Conservation (phyloP, 2,797 vertebrate genomes). For the Premnoplex brunnescens region DNA sequence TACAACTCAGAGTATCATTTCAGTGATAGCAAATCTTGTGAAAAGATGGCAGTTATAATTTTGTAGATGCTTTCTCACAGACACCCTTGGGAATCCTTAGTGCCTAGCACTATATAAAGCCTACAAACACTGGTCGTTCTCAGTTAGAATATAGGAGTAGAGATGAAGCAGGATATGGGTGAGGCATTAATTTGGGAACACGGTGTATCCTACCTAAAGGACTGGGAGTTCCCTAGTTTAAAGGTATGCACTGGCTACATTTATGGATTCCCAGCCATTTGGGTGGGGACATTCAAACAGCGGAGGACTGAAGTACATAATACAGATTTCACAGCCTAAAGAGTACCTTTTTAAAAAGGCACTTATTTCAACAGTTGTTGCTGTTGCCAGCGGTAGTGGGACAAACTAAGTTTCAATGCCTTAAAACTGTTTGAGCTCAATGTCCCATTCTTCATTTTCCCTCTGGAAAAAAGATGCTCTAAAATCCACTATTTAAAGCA, state of each 20-base stretch:
- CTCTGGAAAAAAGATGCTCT: neutral
- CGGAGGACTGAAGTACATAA: neutral
- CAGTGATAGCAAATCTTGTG: neutral
- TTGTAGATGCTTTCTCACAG: neutral
- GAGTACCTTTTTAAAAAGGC: neutral
- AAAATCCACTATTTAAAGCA: neutral
- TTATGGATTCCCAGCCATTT: neutral
- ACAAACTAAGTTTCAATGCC: neutral
- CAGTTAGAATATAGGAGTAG: neutral
- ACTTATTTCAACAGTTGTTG: neutral
- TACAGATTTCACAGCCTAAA: neutral
- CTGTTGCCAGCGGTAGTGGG: neutral
- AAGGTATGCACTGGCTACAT: neutral
- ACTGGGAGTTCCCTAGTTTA: neutral
- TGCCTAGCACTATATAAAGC: neutral
- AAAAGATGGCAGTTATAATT: neutral
- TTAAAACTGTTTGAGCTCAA: neutral
- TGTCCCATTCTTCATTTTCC: neutral
- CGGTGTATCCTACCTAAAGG: neutral
- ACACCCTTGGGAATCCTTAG: neutral
- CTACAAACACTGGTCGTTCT: neutral
- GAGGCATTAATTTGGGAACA: fast-evolving
- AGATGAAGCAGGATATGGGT: neutral
- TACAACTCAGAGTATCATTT: neutral
- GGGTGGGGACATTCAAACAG: fast-evolving